Conservation (phyloP, 2,797 vertebrate genomes). For the Antrozous pallidus region DNA sequence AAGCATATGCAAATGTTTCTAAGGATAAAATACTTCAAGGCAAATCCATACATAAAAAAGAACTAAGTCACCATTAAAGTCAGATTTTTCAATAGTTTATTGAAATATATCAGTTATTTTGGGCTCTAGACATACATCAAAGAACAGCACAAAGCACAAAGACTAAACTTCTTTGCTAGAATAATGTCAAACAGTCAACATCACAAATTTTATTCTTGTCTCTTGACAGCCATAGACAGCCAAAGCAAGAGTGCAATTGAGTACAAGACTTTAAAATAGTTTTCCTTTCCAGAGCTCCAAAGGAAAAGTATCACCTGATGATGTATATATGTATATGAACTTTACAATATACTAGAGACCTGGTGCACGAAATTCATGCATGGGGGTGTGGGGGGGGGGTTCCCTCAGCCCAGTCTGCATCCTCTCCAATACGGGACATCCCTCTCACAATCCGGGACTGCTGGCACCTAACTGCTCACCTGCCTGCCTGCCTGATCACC, state of each 20-base stretch:
- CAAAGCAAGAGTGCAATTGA: neutral
- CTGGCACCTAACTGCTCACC: too few species aligned
- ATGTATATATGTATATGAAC: neutral
- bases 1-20: conserved; percentile 7
- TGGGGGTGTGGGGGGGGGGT: too few species aligned
- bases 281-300: neutral
- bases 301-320: neutral
- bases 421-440: too few species aligned
- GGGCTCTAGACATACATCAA: neutral
- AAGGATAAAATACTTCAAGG: conserved; percentile 40
- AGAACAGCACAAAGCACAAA: neutral
- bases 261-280: neutral
- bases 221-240: neutral
- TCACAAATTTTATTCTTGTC: neutral
- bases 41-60: conserved; percentile 38
- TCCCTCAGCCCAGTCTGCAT: too few species aligned
- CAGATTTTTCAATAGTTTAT: neutral
- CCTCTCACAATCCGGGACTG: too few species aligned
- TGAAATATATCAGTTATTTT: conserved; percentile 36
- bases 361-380: too few species aligned
- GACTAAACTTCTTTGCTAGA: neutral
- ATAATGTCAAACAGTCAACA: neutral
- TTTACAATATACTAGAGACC: neutral
- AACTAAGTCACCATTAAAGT: neutral
- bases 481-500: too few species aligned